Conservation (phyloP, 2,797 vertebrate genomes). For the Myoxocephalus aenaeus region DNA sequence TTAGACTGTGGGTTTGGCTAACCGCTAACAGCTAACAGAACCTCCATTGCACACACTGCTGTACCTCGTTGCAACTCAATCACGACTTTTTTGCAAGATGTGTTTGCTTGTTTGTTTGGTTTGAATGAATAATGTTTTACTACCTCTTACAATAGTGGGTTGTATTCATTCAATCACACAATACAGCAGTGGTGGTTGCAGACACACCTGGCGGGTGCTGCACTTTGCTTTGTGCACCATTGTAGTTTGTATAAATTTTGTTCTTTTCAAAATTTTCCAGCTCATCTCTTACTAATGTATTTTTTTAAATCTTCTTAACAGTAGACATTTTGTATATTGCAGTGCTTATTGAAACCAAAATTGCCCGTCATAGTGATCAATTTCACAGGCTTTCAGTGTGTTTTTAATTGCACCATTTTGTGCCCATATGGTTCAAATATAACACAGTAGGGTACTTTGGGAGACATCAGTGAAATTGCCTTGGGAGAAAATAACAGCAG, state of each 20-base stretch:
- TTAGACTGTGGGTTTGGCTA: background rate
- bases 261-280: slow-evolving; percentile 33
- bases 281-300: slow-evolving; percentile 54
- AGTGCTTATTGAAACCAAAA: slow-evolving; percentile 63
- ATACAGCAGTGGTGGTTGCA: background rate
- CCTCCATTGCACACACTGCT: background rate
- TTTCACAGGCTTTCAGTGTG: slow-evolving; percentile 63
- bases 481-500: slow-evolving; percentile 79
- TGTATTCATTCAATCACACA: background rate
- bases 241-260: background rate
- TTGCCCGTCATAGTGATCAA: slow-evolving; percentile 69
- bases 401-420: slow-evolving; percentile 77
- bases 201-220: background rate
- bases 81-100: background rate
- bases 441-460: slow-evolving; percentile 78
- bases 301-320: slow-evolving; percentile 22
- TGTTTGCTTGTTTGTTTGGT: background rate
- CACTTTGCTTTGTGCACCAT: background rate
- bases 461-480: slow-evolving; percentile 76
- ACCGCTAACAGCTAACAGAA: background rate
- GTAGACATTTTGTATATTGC: slow-evolving; percentile 44
- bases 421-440: slow-evolving; percentile 77
- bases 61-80: background rate
- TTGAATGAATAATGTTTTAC: background rate
- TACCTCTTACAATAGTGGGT: background rate